phyloP scores from a whole-genome alignment of 2,888 invertebrate species.

The Eupithecia inturbata region DNA sequence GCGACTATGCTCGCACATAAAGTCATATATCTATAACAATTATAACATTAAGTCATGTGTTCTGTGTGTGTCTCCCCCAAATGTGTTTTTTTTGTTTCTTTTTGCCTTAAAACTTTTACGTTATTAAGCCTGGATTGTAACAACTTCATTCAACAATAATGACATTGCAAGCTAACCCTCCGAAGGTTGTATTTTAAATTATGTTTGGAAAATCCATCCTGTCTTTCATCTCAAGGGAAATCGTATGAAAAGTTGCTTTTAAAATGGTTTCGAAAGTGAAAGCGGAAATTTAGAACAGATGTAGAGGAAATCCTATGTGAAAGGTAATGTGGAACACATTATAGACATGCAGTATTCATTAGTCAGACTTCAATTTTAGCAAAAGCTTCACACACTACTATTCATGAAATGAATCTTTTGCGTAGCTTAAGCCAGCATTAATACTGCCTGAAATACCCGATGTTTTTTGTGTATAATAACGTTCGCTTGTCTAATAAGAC shows the following conservation, averaged over 20 bases:
- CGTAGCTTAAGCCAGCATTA: neutral
- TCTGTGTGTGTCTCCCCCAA: too few relatives aligned
- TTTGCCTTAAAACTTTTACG: neutral
- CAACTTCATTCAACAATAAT: neutral
- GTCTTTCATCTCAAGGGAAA: slow-evolving; percentile 23
- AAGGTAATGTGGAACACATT: neutral
- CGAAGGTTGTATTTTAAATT: slow-evolving; percentile 23
- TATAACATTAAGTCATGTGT: neutral
- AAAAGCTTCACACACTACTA: neutral
- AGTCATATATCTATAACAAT: neutral
- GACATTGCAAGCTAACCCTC: slow-evolving; percentile 4
- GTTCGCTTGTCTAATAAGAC: too few relatives aligned
- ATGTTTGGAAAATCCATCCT: slow-evolving; percentile 24
- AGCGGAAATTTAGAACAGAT: slow-evolving; percentile 18
- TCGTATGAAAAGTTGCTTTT: slow-evolving; percentile 24
- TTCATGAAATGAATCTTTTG: too few relatives aligned
- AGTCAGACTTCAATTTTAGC: neutral
- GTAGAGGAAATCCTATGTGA: slow-evolving; percentile 1
- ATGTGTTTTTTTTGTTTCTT: neutral
- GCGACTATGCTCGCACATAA: neutral
- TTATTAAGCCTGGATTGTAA: neutral
- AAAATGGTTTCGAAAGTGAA: slow-evolving; percentile 18
- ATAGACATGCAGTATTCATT: neutral
- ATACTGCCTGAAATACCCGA: neutral
- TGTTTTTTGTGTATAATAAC: too few relatives aligned